Evolutionary conservation across 2,113 vertebrate species (phyloP), one percentile per base, ranked within the genome.

Genomic region (Psammodynastes pulverulentus): DNA sequence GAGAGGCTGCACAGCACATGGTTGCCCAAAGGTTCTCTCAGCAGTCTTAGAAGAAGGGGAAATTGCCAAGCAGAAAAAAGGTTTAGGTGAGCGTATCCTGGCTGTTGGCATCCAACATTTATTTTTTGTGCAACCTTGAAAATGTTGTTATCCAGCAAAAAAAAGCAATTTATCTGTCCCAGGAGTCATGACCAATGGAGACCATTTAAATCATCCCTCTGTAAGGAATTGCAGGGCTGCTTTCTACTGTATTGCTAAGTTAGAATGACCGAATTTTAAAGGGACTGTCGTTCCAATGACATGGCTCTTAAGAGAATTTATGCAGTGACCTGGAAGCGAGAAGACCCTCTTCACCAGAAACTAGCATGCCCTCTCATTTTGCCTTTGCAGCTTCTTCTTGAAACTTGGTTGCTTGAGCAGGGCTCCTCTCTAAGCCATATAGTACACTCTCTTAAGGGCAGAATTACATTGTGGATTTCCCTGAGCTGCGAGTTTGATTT

Each of bases 371-470:
- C 26, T 24, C 88, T 58, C 62, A 34, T 43, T 54, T 92, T 96
- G 72, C 90, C 67, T 94, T 96, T 94, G 23, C 87, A 88, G 85
- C 2, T 90, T 84, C 87, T 58, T 91, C 86, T 93, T 96, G 90
- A 90, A 90, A 53, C 10, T 86, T 96, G 90, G 6, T 89, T 89
- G 92, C 91, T 79, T 94, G 90, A 79, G 39, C 93, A 90, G 90
- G 93, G 92, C 93, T 94, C 92, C 91, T 93, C 91, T 90, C 91
- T 87, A 84, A 26, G 43, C 26, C 12, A 13, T 79, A 67, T 2
- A 67, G 12, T 67, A 1, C 29, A 84, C 34, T 10, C 23, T 34
- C 29, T 48, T 17, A 45, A 56, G 19, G 84, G 6, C 53, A 34
- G 49, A 79, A 23, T 51, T n/a, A 26, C 8, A 9, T 2, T 46